A percentile compares a stretch with the other conserved stretches of the same genome.
phyloP scores from a whole-genome alignment of 2,888 invertebrate genomes.

The Erebia aethiops region DNA sequence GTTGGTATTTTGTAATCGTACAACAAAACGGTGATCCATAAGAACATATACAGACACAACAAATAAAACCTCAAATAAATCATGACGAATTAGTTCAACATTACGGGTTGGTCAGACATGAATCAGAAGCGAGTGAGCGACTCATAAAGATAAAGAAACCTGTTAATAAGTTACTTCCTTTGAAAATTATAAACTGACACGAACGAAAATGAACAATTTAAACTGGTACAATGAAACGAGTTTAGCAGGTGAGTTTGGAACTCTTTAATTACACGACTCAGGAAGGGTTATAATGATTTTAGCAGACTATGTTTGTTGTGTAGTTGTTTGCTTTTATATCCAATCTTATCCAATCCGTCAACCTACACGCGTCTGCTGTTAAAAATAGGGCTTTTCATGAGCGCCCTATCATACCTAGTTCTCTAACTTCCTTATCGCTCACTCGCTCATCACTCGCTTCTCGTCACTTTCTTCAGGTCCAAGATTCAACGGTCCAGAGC shows the following conservation, averaged over 20 bases:
- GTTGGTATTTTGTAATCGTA: too few relatives aligned
- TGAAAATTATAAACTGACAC: conserved; percentile 60
- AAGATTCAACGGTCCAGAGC: too few relatives aligned
- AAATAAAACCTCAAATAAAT: conserved; percentile 19
- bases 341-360: neutral
- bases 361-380: neutral
- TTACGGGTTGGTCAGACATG: conserved; percentile 47
- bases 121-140: conserved; percentile 58
- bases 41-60: neutral
- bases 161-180: conserved; percentile 72
- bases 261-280: conserved; percentile 11
- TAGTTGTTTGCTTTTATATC: neutral
- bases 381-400: too few relatives aligned
- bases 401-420: too few relatives aligned
- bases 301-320: too few relatives aligned
- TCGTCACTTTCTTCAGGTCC: too few relatives aligned
- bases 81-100: conserved; percentile 35
- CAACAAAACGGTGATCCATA: neutral
- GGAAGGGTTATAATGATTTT: neutral
- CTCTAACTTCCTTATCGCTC: too few relatives aligned
- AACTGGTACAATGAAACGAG: conserved; percentile 20
- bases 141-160: conserved; percentile 56
- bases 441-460: too few relatives aligned
- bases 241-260: conserved; percentile 8
- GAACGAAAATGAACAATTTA: conserved; percentile 54